These are phyloP conservation scores for Cetonia aurata DNA, from an alignment of 2,888 invertebrate species.

Conservation along the genomic window DNA sequence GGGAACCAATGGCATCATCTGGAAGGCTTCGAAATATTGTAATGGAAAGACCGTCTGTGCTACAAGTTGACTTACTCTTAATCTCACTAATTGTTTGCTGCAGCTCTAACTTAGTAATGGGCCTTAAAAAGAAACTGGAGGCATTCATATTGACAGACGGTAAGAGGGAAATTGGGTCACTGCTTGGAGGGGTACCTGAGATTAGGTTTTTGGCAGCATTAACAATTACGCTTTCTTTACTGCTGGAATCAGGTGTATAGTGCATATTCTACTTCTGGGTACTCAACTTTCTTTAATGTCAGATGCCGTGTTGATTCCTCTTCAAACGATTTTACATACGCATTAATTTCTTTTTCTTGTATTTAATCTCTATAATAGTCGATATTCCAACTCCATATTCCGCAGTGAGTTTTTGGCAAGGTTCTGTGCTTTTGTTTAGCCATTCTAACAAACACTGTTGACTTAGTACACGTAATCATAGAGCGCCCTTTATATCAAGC, in stretches of 20 bases:
- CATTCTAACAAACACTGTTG: conserved; percentile 1
- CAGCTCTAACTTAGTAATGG: too few relatives aligned
- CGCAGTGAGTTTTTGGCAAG: conserved; percentile 1
- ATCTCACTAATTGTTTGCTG: too few relatives aligned
- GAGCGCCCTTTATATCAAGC: conserved; percentile 1
- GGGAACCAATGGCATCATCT: too few relatives aligned
- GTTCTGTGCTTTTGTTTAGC: not conserved
- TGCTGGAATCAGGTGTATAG: not conserved
- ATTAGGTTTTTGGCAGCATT: too few relatives aligned
- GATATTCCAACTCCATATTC: conserved; percentile 13
- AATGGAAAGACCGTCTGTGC: too few relatives aligned
- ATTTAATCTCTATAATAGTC: conserved; percentile 1
- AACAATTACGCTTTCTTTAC: conserved; percentile 5
- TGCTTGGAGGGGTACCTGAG: too few relatives aligned
- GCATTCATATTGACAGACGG: too few relatives aligned
- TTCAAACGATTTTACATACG: conserved; percentile 2
- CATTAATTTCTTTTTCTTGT: conserved; percentile 9
- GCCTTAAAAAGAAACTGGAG: too few relatives aligned
- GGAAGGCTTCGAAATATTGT: too few relatives aligned
- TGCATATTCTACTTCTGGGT: conserved; percentile 12
- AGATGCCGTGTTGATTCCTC: conserved; percentile 18
- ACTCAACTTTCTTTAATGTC: conserved; percentile 13
- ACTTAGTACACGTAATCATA: conserved; percentile 10
- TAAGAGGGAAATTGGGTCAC: too few relatives aligned
- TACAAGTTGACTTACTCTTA: too few relatives aligned